Conservation (phyloP, 2,888 invertebrate genomes). For the Thera britannica region DNA sequence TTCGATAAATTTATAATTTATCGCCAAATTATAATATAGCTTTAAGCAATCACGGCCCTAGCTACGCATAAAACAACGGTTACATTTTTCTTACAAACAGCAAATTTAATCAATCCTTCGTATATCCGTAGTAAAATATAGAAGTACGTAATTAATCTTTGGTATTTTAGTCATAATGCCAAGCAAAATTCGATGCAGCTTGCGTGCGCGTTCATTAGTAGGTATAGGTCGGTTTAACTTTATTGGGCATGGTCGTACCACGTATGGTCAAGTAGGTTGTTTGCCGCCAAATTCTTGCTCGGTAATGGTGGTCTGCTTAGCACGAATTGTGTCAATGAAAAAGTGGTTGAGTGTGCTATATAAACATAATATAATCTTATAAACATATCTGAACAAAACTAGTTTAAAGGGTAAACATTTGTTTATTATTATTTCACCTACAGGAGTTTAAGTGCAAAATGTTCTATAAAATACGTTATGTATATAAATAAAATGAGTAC, state of each 20-base stretch:
- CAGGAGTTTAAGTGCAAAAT: no score
- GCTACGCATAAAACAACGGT: no score
- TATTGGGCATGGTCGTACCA: slow-evolving; percentile 9
- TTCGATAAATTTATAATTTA: not conserved
- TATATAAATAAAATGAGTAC: no score
- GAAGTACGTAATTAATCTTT: no score
- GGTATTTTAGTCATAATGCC: no score
- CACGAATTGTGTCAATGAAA: slow-evolving; percentile 15
- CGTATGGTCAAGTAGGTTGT: slow-evolving; percentile 28
- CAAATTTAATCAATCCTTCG: no score
- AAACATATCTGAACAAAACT: not conserved
- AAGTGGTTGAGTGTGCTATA: slow-evolving; percentile 14
- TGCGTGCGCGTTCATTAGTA: not conserved
- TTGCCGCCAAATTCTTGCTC: slow-evolving; percentile 25
- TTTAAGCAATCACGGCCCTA: no score
- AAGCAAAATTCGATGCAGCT: no score
- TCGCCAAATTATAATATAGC: not conserved
- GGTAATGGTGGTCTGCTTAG: slow-evolving; percentile 8
- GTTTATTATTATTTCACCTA: not conserved
- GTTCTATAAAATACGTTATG: no score
- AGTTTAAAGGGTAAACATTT: not conserved
- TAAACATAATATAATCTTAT: not conserved
- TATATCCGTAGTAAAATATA: no score
- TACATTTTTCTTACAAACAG: no score
- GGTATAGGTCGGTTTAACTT: slow-evolving; percentile 19